Evolutionary conservation across 2,113 vertebrate species (phyloP).

Genomic region (Eudyptes chrysolophus): DNA sequence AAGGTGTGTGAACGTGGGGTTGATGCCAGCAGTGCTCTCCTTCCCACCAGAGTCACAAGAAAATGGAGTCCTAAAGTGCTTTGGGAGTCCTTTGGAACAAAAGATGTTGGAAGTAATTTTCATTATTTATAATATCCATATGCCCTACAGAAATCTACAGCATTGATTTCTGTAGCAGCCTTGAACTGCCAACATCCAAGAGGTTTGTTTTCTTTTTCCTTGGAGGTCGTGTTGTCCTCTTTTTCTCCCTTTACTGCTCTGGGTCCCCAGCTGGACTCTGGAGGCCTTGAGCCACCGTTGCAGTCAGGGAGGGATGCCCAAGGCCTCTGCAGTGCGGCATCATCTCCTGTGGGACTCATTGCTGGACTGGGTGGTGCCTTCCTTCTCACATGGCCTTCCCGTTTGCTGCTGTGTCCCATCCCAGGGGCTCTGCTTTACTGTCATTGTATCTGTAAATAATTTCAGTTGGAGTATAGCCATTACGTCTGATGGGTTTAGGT

Average conservation of each 20-base stretch:
- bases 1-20: background rate
- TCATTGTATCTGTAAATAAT: background rate
- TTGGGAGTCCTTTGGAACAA: background rate
- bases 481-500: background rate
- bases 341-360: background rate
- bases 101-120: background rate
- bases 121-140: background rate
- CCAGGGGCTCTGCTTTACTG: background rate
- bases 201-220: background rate
- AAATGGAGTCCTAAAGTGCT: background rate
- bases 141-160: too few relatives aligned
- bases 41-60: background rate
- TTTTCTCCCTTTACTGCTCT: background rate
- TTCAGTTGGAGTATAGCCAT: background rate
- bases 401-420: background rate
- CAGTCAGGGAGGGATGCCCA: background rate
- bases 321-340: rapidly evolving
- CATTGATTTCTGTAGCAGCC: background rate
- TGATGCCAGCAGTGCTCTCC: background rate
- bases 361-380: background rate
- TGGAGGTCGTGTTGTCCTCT: background rate
- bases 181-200: background rate
- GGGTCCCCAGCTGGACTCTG: background rate
- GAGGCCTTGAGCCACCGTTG: background rate
- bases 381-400: background rate